Evolutionary conservation across 2,888 invertebrate species (phyloP), one percentile per base, ranked within the genome.

Genomic region (Tiphia femorata): DNA sequence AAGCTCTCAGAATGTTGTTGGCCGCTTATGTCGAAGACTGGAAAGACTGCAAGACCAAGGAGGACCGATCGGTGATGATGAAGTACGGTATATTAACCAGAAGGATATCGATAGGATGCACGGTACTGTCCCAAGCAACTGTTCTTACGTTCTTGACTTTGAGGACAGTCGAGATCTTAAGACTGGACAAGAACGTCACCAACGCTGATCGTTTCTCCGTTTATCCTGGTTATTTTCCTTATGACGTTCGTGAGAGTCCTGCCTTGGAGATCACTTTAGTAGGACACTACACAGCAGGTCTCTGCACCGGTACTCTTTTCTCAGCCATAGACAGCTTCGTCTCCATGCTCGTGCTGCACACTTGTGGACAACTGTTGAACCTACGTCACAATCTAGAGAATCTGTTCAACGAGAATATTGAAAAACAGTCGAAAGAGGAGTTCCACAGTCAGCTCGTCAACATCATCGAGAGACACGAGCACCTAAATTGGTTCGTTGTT

Each of bases 281-380:
- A 10, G 10, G 29, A 3, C 29, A 29, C 10, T 12, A n/a, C 3
- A 29, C 29, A 7, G 2, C 29, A 10, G 29, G 29, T 7, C 29
- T 29, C 12, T 29, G 12, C 7, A n/a, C 29, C 29, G 29, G 29
- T 3, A 3, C 12, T 4, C n/a, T 29, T 10, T 29, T n/a, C 29
- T 29, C 29, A 12, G 12, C 29, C 3, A 29, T 29, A 3, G 3
- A 7, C 7, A 29, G 29, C 29, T 29, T 29, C 12, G 49, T 72
- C 10, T 62, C 59, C 0, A 72, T 67, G 57, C 12, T 73, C 5
- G 43, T 69, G 1, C 37, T 72, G 19, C 67, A 72, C 30, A 12
- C 49, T 1, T 67, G 65, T 4, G 58, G 63, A 0, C 72, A 72
- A 20, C 58, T 74, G 1, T 17, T 42, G 6, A 61, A 55, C 17